These are phyloP conservation scores for Coenonympha arcania DNA, from an alignment of 2,888 invertebrate species.

Conservation along the genomic window DNA sequence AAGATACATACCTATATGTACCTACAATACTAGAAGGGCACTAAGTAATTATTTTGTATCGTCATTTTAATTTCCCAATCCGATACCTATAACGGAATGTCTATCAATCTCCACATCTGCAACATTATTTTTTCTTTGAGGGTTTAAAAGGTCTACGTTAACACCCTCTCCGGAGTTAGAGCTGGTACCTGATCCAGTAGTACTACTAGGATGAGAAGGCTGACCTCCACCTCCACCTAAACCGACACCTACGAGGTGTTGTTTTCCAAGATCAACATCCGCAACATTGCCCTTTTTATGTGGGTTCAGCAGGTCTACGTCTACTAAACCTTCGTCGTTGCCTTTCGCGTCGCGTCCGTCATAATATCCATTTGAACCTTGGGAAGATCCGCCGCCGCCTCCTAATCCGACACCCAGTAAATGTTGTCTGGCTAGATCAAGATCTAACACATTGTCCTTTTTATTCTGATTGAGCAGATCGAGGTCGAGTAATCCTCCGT, in stretches of 20 bases:
- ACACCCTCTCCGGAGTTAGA: constrained; percentile 1
- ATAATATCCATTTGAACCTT: background rate
- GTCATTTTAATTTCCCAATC: background rate
- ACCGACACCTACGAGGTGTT: constrained; percentile 17
- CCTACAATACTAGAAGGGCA: no score
- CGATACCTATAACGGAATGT: constrained; percentile 7
- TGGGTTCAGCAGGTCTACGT: constrained; percentile 25
- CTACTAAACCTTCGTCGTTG: constrained; percentile 19
- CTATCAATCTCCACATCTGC: constrained; percentile 6
- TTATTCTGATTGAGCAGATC: constrained; percentile 16
- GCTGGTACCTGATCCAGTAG: background rate
- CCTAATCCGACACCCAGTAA: constrained; percentile 18
- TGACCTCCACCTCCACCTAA: background rate
- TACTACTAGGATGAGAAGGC: background rate
- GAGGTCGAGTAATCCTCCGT: constrained; percentile 14
- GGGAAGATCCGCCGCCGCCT: background rate
- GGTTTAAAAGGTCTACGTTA: constrained; percentile 9
- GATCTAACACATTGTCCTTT: constrained; percentile 21
- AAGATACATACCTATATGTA: no score
- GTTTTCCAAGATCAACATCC: constrained; percentile 24
- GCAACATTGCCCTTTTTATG: constrained; percentile 25
- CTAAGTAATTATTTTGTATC: no score
- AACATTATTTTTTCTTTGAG: constrained; percentile 10
- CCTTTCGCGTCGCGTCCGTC: background rate
- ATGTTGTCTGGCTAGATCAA: constrained; percentile 16